Conservation (phyloP, 2,888 invertebrate species). For the Nyleta sp. region DNA sequence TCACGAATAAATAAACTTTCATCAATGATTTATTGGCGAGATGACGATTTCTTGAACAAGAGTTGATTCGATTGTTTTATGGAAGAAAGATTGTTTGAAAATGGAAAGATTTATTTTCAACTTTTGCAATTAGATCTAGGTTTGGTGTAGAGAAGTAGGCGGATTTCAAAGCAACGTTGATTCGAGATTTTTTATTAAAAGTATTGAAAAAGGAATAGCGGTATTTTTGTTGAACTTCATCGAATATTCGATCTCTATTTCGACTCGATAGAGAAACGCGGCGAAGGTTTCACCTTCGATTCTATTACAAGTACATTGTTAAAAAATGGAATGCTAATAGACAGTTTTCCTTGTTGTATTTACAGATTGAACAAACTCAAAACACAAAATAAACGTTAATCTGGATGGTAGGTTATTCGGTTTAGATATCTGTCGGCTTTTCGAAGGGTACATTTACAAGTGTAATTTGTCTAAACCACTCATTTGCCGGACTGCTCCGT, state of each 20-base stretch:
- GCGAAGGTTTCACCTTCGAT: constrained; percentile 11
- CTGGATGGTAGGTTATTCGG: constrained; percentile 17
- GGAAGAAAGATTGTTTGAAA: no score
- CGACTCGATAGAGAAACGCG: constrained; percentile 20
- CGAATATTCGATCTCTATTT: constrained; percentile 40
- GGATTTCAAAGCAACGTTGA: no score
- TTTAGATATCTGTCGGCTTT: constrained; percentile 20
- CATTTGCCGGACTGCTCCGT: constrained; percentile 14
- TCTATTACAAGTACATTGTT: constrained; percentile 20
- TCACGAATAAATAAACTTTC: constrained; percentile 25
- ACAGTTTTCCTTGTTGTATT: constrained; percentile 30
- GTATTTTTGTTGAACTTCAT: constrained; percentile 7
- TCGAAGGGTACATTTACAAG: constrained; percentile 38
- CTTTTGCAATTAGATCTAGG: no score
- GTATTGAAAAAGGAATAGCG: constrained; percentile 16
- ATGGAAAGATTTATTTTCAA: no score
- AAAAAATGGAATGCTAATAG: constrained; percentile 40
- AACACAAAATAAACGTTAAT: constrained; percentile 24
- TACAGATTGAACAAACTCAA: constrained; percentile 34
- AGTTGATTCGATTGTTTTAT: no score
- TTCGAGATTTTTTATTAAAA: no score
- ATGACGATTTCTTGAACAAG: not conserved
- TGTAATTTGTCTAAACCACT: constrained; percentile 38
- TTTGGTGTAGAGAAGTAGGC: no score
- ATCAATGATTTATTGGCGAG: constrained; percentile 4